A percentile compares a stretch with the other conserved stretches of the same genome.
phyloP scores from a whole-genome alignment of 2,797 vertebrate species.

The Liparis tanakae region DNA sequence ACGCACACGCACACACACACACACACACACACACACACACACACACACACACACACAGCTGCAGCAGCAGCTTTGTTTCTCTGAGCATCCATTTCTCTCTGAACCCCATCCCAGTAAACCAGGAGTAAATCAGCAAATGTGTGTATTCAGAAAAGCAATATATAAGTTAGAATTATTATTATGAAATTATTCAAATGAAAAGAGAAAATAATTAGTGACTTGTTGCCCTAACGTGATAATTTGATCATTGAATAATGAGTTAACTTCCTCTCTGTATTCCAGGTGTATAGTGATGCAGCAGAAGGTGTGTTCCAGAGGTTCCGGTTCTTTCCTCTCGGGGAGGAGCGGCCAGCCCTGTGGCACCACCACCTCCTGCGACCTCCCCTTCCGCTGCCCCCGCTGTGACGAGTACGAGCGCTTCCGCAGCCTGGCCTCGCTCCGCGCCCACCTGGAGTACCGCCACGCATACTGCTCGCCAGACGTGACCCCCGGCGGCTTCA shows the following conservation, averaged over 20 bases:
- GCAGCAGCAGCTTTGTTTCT: too few relatives aligned
- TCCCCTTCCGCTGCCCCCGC: conserved; percentile 79
- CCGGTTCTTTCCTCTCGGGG: conserved; percentile 74
- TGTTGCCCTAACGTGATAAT: too few relatives aligned
- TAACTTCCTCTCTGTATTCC: neutral
- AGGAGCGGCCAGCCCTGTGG: conserved; percentile 68
- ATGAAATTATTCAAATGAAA: too few relatives aligned
- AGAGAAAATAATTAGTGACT: too few relatives aligned
- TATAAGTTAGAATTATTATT: too few relatives aligned
- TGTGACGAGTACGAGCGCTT: conserved; percentile 80
- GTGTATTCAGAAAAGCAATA: too few relatives aligned
- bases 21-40: too few relatives aligned
- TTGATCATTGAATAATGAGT: too few relatives aligned
- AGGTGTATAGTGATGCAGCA: conserved; percentile 78
- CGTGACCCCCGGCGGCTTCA: conserved; percentile 51
- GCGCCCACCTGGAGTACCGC: conserved; percentile 75
- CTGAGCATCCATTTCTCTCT: neutral
- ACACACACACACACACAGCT: too few relatives aligned
- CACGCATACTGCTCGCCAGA: conserved; percentile 80
- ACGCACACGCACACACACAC: too few relatives aligned
- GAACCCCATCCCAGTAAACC: too few relatives aligned
- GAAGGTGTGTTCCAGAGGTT: conserved; percentile 75
- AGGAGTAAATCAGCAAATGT: too few relatives aligned
- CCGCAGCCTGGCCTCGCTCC: conserved; percentile 74
- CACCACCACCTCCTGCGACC: conserved; percentile 46